Percentiles rank a stretch among this genome's conserved stretches.
Evolutionary conservation across 2,797 vertebrate species (phyloP).

Genomic region (Silurus lanzhouensis): DNA sequence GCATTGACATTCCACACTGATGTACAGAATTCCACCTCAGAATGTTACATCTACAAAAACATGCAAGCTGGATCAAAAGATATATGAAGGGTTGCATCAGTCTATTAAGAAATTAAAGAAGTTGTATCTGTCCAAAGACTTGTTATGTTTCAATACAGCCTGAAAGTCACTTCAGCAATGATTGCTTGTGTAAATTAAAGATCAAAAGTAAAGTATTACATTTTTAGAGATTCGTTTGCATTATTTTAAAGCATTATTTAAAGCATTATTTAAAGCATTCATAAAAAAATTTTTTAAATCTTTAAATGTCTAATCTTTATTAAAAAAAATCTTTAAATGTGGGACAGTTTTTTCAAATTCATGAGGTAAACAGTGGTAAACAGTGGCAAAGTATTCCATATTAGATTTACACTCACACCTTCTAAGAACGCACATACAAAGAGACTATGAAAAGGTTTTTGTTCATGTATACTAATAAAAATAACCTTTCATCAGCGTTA

Average conservation of each 20-base stretch:
- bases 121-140: not conserved
- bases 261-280: not conserved
- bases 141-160: not conserved
- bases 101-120: not conserved
- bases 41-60: not conserved
- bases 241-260: not conserved
- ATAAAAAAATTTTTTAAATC: too few relatives aligned
- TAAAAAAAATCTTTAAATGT: not conserved
- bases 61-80: not conserved
- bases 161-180: not conserved
- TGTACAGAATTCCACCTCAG: not conserved
- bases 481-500: not conserved
- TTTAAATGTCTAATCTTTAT: too few relatives aligned
- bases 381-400: not conserved
- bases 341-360: not conserved
- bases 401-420: not conserved
- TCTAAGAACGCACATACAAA: not conserved
- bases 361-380: not conserved
- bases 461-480: not conserved
- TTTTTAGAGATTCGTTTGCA: not conserved
- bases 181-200: not conserved
- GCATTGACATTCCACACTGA: not conserved
- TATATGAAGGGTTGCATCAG: not conserved
- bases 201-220: not conserved
- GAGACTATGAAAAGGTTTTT: not conserved